phyloP scores from a whole-genome alignment of 2,113 vertebrate species.

The Campylomormyrus numenius region DNA sequence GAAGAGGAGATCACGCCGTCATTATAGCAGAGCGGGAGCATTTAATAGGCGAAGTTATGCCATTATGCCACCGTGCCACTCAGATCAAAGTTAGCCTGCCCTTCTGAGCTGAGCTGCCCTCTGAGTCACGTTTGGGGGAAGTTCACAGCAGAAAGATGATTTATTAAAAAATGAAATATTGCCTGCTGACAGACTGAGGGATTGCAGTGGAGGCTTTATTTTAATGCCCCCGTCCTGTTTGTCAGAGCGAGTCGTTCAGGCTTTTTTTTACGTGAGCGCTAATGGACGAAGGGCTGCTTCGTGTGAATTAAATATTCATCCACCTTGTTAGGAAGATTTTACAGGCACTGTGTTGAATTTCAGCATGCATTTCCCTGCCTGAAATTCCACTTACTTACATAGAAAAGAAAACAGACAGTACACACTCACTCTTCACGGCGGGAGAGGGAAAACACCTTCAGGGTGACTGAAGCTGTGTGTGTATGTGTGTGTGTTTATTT shows the following conservation, averaged over 20 bases:
- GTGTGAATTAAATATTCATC: slow-evolving; percentile 91
- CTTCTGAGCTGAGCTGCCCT: not conserved
- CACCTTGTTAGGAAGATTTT: slow-evolving; percentile 80
- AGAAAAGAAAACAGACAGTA: not conserved
- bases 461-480: slow-evolving; percentile 51
- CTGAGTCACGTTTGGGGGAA: slow-evolving; percentile 46
- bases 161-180: slow-evolving; percentile 91
- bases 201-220: slow-evolving; percentile 65
- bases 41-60: not conserved
- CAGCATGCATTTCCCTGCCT: slow-evolving; percentile 84
- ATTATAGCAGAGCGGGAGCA: not conserved
- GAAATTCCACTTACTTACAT: slow-evolving; percentile 43
- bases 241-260: slow-evolving; percentile 77
- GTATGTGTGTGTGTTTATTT: slow-evolving; percentile 50
- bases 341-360: slow-evolving; percentile 82
- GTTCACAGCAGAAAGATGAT: slow-evolving; percentile 83
- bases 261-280: slow-evolving; percentile 89
- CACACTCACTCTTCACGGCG: slow-evolving; percentile 39
- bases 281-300: slow-evolving; percentile 73
- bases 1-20: not conserved
- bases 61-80: not conserved
- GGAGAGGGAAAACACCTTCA: slow-evolving; percentile 56
- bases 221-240: slow-evolving; percentile 90
- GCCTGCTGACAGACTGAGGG: slow-evolving; percentile 96
- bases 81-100: not conserved